Conservation (phyloP, 2,888 invertebrate species). For the Unio delphinus region DNA sequence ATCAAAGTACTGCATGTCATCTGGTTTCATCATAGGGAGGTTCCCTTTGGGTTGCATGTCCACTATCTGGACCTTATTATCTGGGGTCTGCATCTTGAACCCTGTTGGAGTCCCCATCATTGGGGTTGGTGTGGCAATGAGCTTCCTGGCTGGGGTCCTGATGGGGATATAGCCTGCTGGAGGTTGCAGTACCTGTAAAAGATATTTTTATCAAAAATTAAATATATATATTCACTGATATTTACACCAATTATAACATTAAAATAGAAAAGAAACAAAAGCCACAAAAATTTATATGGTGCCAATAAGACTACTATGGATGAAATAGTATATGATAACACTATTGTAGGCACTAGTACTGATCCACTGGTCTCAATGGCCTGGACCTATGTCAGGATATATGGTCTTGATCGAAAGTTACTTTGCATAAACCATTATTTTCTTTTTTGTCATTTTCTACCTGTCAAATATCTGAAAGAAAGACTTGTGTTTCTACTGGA, state of each 20-base stretch:
- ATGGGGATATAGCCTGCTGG: slow-evolving; percentile 97
- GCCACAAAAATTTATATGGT: neutral
- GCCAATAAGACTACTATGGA: neutral
- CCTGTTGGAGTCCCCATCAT: slow-evolving; percentile 75
- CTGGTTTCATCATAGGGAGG: slow-evolving; percentile 98
- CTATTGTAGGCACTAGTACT: no score
- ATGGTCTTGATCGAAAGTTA: no score
- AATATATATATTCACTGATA: neutral
- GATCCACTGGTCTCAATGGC: no score
- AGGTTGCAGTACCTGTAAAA: slow-evolving; percentile 80
- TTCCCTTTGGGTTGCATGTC: slow-evolving; percentile 97
- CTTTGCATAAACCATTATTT: no score
- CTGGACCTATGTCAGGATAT: no score
- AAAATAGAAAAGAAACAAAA: slow-evolving; percentile 1
- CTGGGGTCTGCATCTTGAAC: slow-evolving; percentile 72
- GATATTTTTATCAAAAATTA: neutral
- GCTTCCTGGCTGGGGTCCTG: slow-evolving; percentile 96
- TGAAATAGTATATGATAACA: no score
- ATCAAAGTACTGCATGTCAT: slow-evolving; percentile 99
- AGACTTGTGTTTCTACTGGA: no score
- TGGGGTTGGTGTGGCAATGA: slow-evolving; percentile 98
- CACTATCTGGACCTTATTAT: slow-evolving; percentile 77
- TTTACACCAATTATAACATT: neutral
- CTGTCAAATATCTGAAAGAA: no score
- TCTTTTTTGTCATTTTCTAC: no score